These are phyloP conservation scores for Epinotia bilunana DNA, from an alignment of 2,888 invertebrate species.

Conservation along the genomic window DNA sequence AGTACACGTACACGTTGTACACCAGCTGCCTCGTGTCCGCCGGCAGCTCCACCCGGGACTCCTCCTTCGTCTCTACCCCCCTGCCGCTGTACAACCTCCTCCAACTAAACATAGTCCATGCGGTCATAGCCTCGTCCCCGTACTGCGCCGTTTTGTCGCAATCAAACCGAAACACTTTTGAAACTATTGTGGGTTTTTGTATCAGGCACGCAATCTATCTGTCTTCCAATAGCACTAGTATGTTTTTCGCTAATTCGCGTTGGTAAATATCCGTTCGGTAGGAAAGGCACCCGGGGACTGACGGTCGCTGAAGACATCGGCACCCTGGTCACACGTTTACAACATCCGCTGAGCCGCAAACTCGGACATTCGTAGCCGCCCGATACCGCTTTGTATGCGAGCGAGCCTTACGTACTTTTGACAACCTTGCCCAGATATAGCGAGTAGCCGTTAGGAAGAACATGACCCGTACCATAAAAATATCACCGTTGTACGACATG, in stretches of 20 bases:
- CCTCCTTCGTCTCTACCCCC: constrained; percentile 66
- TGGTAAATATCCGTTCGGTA: constrained; percentile 66
- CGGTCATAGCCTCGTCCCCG: constrained; percentile 82
- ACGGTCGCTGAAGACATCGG: constrained; percentile 64
- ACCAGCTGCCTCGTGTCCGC: constrained; percentile 79
- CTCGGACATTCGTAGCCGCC: constrained; percentile 63
- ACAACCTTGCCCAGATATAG: constrained; percentile 69
- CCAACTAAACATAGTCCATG: constrained; percentile 83
- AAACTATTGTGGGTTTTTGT: neutral
- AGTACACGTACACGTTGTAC: constrained; percentile 79
- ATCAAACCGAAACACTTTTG: constrained; percentile 1
- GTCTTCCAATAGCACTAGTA: neutral
- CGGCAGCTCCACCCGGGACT: constrained; percentile 70
- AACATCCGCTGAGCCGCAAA: constrained; percentile 76
- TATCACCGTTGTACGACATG: constrained; percentile 64
- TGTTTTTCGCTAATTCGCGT: constrained; percentile 35
- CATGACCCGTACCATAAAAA: constrained; percentile 55
- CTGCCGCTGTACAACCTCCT: constrained; percentile 74
- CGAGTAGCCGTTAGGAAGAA: constrained; percentile 74
- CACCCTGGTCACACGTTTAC: constrained; percentile 73
- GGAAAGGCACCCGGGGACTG: constrained; percentile 69
- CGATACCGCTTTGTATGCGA: constrained; percentile 66
- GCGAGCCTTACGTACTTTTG: constrained; percentile 54
- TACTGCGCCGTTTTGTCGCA: constrained; percentile 77
- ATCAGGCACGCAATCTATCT: neutral